Conservation (phyloP, 2,113 vertebrate genomes). For the Tricholaema leucomelas region DNA sequence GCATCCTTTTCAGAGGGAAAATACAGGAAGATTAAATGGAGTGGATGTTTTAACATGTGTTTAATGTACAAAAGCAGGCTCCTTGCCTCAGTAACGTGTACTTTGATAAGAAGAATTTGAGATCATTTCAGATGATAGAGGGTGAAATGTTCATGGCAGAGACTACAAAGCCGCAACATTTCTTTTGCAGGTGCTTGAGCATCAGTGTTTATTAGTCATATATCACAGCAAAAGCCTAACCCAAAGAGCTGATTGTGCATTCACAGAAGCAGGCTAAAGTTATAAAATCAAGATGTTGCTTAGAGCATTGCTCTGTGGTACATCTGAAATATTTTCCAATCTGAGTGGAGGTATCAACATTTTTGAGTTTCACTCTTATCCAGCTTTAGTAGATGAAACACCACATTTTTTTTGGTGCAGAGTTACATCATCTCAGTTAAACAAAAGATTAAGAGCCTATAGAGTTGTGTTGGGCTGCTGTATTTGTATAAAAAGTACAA, state of each 20-base stretch:
- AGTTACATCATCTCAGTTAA: neutral
- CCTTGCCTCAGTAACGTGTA: neutral
- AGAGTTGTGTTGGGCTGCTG: neutral
- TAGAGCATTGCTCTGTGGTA: neutral
- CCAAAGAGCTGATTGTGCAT: neutral
- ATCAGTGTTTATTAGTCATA: neutral
- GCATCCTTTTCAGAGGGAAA: constrained; percentile 16
- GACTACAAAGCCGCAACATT: constrained; percentile 33
- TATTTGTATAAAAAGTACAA: neutral
- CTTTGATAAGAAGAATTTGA: constrained; percentile 57
- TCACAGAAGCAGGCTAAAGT: neutral
- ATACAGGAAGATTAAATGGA: constrained; percentile 29
- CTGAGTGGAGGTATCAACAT: neutral
- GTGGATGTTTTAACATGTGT: constrained; percentile 14
- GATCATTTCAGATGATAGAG: constrained; percentile 30
- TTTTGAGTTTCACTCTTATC: neutral
- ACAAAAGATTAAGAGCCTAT: neutral
- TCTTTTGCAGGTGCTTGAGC: constrained; percentile 43
- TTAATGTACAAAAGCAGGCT: constrained; percentile 11
- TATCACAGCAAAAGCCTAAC: constrained; percentile 2
- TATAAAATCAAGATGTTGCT: constrained; percentile 4
- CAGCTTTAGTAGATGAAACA: neutral
- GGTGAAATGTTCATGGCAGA: constrained; percentile 49
- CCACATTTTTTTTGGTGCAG: neutral
- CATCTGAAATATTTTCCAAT: neutral